phyloP scores from a whole-genome alignment of 2,113 vertebrate genomes.

The Apodemus speciosus region DNA sequence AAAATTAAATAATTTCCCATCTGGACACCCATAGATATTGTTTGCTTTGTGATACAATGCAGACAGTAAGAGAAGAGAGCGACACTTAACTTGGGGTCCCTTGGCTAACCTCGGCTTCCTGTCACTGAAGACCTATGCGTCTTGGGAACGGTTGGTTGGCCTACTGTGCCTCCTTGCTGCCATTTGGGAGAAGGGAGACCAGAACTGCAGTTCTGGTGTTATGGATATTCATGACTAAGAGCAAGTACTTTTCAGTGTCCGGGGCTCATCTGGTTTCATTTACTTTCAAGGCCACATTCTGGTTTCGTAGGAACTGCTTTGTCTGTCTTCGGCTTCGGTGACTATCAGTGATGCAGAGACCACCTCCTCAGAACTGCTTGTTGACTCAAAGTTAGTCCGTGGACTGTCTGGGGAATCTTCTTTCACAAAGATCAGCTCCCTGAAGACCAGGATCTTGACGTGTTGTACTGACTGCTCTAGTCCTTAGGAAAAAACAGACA shows the following conservation, averaged over 20 bases:
- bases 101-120: background rate
- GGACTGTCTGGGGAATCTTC: background rate
- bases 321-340: background rate
- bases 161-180: rapidly evolving
- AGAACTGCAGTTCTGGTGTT: background rate
- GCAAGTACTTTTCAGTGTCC: background rate
- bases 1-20: slow-evolving; percentile 10
- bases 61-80: background rate
- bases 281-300: slow-evolving; percentile 26
- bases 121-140: background rate
- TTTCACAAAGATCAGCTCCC: background rate
- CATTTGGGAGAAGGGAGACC: background rate
- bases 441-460: background rate
- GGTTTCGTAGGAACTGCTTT: slow-evolving; percentile 48
- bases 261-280: background rate
- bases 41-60: background rate
- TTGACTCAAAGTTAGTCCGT: background rate
- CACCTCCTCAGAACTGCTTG: background rate
- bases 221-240: background rate
- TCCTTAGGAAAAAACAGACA: background rate
- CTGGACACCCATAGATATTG: background rate
- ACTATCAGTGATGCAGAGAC: background rate
- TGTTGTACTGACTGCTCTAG: background rate
- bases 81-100: background rate
- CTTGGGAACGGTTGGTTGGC: background rate